Evolutionary conservation across 1,140 invertebrate genomes (phyloP).

Genomic region (Pollicipes pollicipes): DNA sequence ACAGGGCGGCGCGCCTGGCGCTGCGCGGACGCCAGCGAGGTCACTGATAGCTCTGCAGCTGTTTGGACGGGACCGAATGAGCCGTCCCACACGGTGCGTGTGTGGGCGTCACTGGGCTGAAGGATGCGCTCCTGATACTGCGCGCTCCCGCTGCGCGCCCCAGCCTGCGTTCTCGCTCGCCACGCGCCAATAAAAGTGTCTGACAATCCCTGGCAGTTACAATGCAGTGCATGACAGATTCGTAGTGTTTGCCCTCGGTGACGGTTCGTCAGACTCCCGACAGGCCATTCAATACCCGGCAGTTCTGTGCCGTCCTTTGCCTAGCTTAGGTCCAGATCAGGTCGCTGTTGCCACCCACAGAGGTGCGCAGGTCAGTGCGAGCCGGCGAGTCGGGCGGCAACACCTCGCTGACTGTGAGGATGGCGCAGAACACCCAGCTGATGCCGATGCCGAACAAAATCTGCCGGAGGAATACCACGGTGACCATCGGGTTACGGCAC

Average conservation of each 20-base stretch:
- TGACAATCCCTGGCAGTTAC: background rate
- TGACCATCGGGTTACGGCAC: too few species aligned
- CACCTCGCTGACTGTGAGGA: constrained; percentile 30
- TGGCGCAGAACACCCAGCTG: background rate
- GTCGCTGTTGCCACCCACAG: constrained; percentile 13
- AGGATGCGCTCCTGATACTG: too few species aligned
- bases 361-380: constrained; percentile 44
- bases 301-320: background rate
- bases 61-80: background rate
- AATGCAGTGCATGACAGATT: constrained; percentile 9
- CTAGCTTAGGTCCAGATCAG: constrained; percentile 6
- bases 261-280: background rate
- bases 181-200: too few species aligned
- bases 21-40: background rate
- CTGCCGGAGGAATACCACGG: too few species aligned
- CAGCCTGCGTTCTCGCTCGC: too few species aligned
- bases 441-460: too few species aligned
- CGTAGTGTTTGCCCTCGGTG: background rate
- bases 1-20: constrained; percentile 11
- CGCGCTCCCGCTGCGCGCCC: too few species aligned
- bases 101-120: too few species aligned
- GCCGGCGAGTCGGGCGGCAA: constrained; percentile 48
- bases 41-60: background rate
- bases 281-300: constrained; percentile 9
- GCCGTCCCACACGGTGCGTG: background rate